Evolutionary conservation across 2,113 vertebrate species (phyloP).

Genomic region (Vimba vimba): DNA sequence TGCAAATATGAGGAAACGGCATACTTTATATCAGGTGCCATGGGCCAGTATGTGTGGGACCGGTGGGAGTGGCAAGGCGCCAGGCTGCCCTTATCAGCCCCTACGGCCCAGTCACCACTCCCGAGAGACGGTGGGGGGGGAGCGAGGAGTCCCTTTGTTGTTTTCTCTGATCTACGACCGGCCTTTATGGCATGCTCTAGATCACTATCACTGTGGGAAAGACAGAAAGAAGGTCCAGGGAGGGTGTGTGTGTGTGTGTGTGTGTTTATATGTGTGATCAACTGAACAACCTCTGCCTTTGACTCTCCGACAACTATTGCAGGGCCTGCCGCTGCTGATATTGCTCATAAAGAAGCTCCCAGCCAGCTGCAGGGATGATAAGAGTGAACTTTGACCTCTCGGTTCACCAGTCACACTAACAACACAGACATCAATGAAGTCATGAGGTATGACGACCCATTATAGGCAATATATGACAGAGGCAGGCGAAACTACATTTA

Average conservation of each 20-base stretch:
- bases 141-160: slow-evolving; percentile 58
- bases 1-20: slow-evolving; percentile 15
- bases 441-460: slow-evolving; percentile 19
- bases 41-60: slow-evolving; percentile 26
- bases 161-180: slow-evolving; percentile 57
- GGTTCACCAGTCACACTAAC: slow-evolving; percentile 32
- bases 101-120: slow-evolving; percentile 43
- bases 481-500: slow-evolving; percentile 12
- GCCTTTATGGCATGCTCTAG: slow-evolving; percentile 61
- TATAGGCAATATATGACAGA: slow-evolving; percentile 8
- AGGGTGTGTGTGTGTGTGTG: slow-evolving; percentile 20
- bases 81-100: slow-evolving; percentile 54
- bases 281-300: slow-evolving; percentile 41
- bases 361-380: slow-evolving; percentile 51
- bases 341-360: slow-evolving; percentile 52
- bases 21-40: slow-evolving; percentile 42
- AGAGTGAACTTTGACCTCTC: slow-evolving; percentile 54
- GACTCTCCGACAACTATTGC: slow-evolving; percentile 37
- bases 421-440: slow-evolving; percentile 36
- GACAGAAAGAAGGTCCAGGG: slow-evolving; percentile 48
- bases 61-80: slow-evolving; percentile 46
- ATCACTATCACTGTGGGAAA: slow-evolving; percentile 64
- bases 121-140: slow-evolving; percentile 31
- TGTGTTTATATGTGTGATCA: slow-evolving; percentile 35
- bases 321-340: slow-evolving; percentile 54